Base-by-base conservation (phyloP, 2,888 invertebrate genomes). In the Eueremaeus valkanovi region DNA sequence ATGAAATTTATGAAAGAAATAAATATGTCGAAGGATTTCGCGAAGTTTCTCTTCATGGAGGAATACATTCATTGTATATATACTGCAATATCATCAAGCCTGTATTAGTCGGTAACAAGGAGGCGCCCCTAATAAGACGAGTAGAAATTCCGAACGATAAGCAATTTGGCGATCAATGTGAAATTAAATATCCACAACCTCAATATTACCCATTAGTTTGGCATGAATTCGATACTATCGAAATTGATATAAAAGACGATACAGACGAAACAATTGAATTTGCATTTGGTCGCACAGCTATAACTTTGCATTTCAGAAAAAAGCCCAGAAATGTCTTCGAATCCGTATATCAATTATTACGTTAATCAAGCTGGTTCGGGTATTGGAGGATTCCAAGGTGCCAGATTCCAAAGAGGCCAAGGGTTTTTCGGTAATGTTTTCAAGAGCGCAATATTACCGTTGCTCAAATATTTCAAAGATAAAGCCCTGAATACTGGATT, bases 31-130 rank as follows among this genome's bases (percentile, higher is more conserved):
- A 42, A 42, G 42, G 42, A 11, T 42, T 42, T 42, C 42, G 13
- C 13, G 42, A 42, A 42, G 42, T 42, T 11, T 11, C 42, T 11
- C 13, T 42, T 11, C 8, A 42, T 42, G 42, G 42, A 42, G 42
- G 9, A 42, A 42, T 42, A 42, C 8, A 42, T 42, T 42, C 42
- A 1, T n/a, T 81, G 51, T 78, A 42, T 74, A 68, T 81, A 51
- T 79, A 80, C 77, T 76, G 78, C 27, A 79, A 81, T 73, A 75
- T 81, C 13, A 78, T 80, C 1, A 79, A 79, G 73, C 79, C 79
- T 0, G 73, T 55, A 72, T 33, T 75, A 16, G 73, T 77, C 36
- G 81, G 82, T n/a, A 80, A 81, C 72, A 75, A 76, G 6, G 49
- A 78, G 42, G 78, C 80, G 16, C 77, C 79, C 1, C 76, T 82